phyloP scores from a whole-genome alignment of 1,140 invertebrate genomes.

The Globodera rostochiensis region DNA sequence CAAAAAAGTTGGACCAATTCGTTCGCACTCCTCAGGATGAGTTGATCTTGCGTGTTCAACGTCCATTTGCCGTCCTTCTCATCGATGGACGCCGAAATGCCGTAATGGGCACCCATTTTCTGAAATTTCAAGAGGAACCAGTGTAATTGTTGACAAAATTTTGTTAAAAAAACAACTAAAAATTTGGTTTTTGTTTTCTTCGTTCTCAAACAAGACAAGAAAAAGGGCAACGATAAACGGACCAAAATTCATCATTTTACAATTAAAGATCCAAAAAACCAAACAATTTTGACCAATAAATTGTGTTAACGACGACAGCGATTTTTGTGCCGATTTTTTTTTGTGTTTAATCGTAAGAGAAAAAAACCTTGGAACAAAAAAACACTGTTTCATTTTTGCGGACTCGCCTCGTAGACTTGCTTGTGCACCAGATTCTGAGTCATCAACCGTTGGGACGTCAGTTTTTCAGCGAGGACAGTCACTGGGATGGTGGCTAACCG shows the following conservation, averaged over 20 bases:
- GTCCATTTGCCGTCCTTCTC: constrained; percentile 7
- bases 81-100: background rate
- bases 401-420: constrained; percentile 16
- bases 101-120: constrained; percentile 3
- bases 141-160: background rate
- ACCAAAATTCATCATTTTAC: too few relatives aligned
- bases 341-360: background rate
- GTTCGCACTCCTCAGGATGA: background rate
- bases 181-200: background rate
- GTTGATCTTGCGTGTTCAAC: background rate
- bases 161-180: background rate
- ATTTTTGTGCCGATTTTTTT: background rate
- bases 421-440: constrained; percentile 26
- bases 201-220: too few relatives aligned
- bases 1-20: constrained; percentile 3
- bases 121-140: background rate
- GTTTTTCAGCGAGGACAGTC: constrained; percentile 40
- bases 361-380: background rate
- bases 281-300: background rate
- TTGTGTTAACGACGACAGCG: background rate
- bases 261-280: background rate
- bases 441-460: constrained; percentile 51
- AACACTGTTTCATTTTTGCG: background rate
- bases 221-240: background rate
- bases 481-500: background rate